Evolutionary conservation across 2,797 vertebrate genomes (phyloP), one percentile per base, ranked within the genome.

Genomic region (Lacerta viridis): DNA sequence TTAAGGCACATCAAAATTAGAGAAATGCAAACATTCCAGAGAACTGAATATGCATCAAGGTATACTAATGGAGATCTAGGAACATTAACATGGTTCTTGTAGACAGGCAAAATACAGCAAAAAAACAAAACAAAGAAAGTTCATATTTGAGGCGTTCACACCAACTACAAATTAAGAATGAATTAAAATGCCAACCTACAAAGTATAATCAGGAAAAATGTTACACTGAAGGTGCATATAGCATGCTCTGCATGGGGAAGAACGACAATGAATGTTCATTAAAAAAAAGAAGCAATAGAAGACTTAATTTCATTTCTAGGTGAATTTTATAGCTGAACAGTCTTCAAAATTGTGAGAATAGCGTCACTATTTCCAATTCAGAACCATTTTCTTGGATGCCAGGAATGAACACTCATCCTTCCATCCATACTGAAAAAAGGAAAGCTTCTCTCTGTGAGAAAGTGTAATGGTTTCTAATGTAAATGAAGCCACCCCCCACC

Each of bases 41-140:
- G 93, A 90, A 86, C 36, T 43, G 89, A 23, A 59, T 91, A 87
- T 80, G 50, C 86, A 93, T 87, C 86, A 94, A 92, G 78, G 13
- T 85, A 83, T 27, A 91, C 15, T 72, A 18, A 75, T 43, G 4
- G 23, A 89, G 69, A 39, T 33, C 13, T 50, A 18, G 7, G 55
- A 79, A 87, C 55, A 85, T 85, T 89, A 92, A 88, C 69, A 86
- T 74, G 81, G 5, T 25, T 66, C 1, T 79, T 84, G 46, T 55
- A 15, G 8, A 50, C 36, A 50, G 23, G 50, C 46, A 50, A 80
- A 76, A 46, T 4, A 9, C 11, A 84, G n/a, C 46, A 9, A n/a
- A 46, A 29, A 23, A 72, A 1, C 29, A 17, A 33, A 17, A 72
- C 7, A 33, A 13, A 13, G 5, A 41, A 15, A 41, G 27, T 83